phyloP scores from a whole-genome alignment of 2,888 invertebrate species.

The Eremobia ochroleuca region DNA sequence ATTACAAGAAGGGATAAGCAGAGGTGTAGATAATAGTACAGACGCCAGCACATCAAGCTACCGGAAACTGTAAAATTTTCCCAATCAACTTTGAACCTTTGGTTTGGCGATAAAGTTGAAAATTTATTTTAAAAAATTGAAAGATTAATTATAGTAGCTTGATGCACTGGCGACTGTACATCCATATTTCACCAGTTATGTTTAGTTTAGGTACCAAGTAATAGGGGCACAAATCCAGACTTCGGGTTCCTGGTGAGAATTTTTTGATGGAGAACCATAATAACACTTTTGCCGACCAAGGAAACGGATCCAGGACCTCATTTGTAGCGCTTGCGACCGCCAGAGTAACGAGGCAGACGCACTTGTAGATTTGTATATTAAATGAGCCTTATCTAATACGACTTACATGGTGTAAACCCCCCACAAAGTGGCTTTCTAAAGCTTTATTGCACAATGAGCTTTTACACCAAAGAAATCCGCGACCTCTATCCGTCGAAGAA shows the following conservation, averaged over 20 bases:
- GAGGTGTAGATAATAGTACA: too few species aligned
- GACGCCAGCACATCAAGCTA: too few species aligned
- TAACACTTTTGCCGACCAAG: neutral
- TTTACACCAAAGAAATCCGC: constrained; percentile 34
- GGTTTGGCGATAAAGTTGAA: too few species aligned
- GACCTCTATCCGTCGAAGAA: constrained; percentile 45
- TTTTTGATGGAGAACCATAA: neutral
- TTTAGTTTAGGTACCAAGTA: neutral
- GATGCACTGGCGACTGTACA: too few species aligned
- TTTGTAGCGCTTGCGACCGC: neutral
- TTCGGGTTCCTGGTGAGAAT: neutral
- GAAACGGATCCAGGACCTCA: neutral
- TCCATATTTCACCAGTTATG: neutral
- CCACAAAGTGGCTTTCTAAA: constrained; percentile 16
- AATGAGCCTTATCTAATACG: neutral
- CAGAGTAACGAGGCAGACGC: neutral
- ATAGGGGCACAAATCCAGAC: neutral
- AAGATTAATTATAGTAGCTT: too few species aligned
- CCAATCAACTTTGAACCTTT: too few species aligned
- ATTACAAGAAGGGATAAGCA: neutral
- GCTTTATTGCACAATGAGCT: constrained; percentile 40
- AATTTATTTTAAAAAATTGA: too few species aligned
- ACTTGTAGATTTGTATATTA: neutral
- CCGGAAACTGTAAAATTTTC: too few species aligned
- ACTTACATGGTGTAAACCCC: constrained; percentile 3